Conservation (phyloP, 2,888 invertebrate genomes). For the Cephonodes hylas region DNA sequence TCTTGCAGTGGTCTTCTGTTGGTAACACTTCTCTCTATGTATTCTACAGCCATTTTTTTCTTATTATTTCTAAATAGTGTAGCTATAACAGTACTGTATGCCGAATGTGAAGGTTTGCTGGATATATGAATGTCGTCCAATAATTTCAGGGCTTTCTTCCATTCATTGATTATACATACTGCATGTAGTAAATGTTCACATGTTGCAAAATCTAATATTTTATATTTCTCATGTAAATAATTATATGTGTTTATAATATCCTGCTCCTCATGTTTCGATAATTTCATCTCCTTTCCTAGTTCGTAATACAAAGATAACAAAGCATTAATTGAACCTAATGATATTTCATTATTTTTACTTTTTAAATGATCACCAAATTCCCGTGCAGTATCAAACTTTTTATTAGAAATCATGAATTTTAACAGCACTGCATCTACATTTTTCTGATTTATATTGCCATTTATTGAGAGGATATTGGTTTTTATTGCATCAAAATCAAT, state of each 20-base stretch:
- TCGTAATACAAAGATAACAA: conserved; percentile 79
- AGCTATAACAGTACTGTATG: conserved; percentile 77
- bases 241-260: conserved; percentile 79
- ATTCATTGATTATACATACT: conserved; percentile 83
- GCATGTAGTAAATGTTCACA: conserved; percentile 83
- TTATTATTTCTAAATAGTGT: conserved; percentile 83
- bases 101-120: conserved; percentile 61
- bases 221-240: conserved; percentile 73
- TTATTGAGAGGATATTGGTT: conserved; percentile 56
- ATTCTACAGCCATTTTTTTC: conserved; percentile 80
- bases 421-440: conserved; percentile 84
- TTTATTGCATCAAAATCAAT: conserved; percentile 67
- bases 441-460: conserved; percentile 58
- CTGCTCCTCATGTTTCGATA: conserved; percentile 70
- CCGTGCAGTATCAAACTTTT: conserved; percentile 73
- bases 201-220: conserved; percentile 81
- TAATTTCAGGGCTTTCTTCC: conserved; percentile 82
- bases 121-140: conserved; percentile 81
- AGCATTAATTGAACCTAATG: conserved; percentile 81
- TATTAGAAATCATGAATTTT: conserved; percentile 66
- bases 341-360: conserved; percentile 67
- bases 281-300: conserved; percentile 40
- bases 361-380: conserved; percentile 82
- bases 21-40: conserved; percentile 80
- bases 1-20: conserved; percentile 64